Percentiles rank a stretch among this genome's conserved stretches.
Conservation (phyloP, 2,113 vertebrate genomes). For the Boulengeromyrus knoepffleri region DNA sequence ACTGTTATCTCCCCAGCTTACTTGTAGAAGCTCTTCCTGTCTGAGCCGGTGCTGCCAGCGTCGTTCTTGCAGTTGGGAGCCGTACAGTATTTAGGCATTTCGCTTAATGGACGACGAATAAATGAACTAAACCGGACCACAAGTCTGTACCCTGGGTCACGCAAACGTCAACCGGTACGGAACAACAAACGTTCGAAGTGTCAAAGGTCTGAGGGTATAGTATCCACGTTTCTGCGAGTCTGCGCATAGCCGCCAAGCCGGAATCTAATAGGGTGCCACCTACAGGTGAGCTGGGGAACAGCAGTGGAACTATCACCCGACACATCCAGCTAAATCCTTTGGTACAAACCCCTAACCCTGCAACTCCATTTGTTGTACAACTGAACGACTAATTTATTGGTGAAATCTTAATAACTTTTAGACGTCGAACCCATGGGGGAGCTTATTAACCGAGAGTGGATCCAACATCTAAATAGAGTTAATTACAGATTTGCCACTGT, state of each 20-base stretch:
- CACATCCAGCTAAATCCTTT: not conserved
- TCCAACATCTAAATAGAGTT: not conserved
- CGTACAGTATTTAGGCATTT: slow-evolving; percentile 58
- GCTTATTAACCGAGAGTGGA: not conserved
- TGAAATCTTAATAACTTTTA: not conserved
- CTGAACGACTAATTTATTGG: not conserved
- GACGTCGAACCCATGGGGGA: not conserved
- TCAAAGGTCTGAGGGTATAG: slow-evolving; percentile 9
- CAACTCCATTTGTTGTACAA: not conserved
- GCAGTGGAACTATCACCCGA: not conserved
- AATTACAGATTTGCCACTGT: not conserved
- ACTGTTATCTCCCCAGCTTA: slow-evolving; percentile 33
- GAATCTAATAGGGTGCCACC: not conserved
- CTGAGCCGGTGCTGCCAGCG: slow-evolving; percentile 29
- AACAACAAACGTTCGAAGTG: not conserved
- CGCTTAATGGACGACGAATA: not conserved
- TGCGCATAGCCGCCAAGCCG: not conserved
- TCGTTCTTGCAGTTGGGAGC: slow-evolving; percentile 49
- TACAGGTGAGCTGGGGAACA: not conserved
- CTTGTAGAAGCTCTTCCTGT: slow-evolving; percentile 57
- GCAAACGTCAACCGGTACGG: slow-evolving; percentile 6
- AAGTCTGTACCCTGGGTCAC: not conserved
- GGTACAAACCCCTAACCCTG: not conserved
- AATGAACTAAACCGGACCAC: not conserved
- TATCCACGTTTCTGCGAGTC: not conserved